Conservation (phyloP, 2,113 vertebrate genomes). For the Poecilia latipinna region DNA sequence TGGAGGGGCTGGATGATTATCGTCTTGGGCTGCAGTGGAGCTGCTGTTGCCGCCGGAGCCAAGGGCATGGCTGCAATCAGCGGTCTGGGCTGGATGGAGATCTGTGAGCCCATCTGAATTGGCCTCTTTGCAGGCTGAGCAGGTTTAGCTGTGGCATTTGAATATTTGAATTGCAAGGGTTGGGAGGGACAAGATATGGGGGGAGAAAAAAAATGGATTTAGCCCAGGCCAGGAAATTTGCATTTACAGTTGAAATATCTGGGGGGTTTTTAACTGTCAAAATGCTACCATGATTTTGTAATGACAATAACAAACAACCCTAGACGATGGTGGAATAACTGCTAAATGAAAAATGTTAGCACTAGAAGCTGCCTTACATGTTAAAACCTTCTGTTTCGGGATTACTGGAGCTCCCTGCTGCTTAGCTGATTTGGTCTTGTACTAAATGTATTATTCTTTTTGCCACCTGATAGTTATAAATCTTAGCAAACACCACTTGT, state of each 20-base stretch:
- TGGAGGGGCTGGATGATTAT: constrained; percentile 93
- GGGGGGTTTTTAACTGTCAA: no score
- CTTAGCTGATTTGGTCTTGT: no score
- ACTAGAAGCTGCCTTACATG: no score
- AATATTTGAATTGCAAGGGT: not conserved
- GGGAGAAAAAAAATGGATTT: not conserved
- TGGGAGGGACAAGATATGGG: not conserved
- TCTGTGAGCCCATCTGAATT: constrained; percentile 81
- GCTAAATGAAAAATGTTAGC: no score
- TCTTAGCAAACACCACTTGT: not conserved
- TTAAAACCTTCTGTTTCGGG: not conserved
- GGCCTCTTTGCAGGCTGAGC: constrained; percentile 78
- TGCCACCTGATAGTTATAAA: not conserved
- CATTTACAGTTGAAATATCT: not conserved
- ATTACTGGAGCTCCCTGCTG: not conserved
- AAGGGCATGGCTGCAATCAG: constrained; percentile 86
- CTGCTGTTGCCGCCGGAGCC: constrained; percentile 72
- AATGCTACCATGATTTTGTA: not conserved
- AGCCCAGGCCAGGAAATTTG: not conserved
- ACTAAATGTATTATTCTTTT: not conserved
- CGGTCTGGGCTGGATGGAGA: constrained; percentile 89
- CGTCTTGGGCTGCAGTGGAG: constrained; percentile 85
- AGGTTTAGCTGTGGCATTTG: constrained; percentile 75
- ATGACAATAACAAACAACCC: not conserved
- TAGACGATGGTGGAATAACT: not conserved